phyloP scores from a whole-genome alignment of 1,140 invertebrate genomes.

The Listronotus oregonensis region DNA sequence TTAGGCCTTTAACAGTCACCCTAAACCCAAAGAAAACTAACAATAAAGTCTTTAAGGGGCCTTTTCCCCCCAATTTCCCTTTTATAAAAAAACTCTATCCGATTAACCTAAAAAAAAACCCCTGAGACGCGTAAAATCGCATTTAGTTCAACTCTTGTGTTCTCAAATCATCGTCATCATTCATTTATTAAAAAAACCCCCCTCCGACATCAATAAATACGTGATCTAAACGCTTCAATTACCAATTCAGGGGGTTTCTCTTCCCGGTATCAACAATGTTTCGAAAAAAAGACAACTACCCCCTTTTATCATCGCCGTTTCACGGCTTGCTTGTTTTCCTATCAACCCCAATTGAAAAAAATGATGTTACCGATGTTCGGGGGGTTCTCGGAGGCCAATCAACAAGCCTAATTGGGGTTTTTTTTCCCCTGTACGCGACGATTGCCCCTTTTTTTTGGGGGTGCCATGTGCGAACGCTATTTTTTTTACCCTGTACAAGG shows the following conservation, averaged over 20 bases:
- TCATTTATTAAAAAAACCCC: slow-evolving; percentile 1
- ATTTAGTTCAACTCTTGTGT: slow-evolving; percentile 14
- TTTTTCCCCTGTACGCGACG: slow-evolving; percentile 7
- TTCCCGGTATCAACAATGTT: no score
- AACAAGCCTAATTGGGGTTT: slow-evolving; percentile 15
- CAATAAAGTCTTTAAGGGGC: not conserved
- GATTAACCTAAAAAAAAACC: slow-evolving; percentile 9
- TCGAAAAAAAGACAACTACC: not conserved
- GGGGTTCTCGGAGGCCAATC: slow-evolving; percentile 32
- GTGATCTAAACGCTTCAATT: not conserved
- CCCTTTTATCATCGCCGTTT: slow-evolving; percentile 13
- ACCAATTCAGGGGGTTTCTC: no score
- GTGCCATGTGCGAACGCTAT: slow-evolving; percentile 15
- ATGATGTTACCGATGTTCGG: slow-evolving; percentile 19
- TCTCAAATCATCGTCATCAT: slow-evolving; percentile 13
- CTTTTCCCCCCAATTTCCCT: not conserved
- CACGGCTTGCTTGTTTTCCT: slow-evolving; percentile 14
- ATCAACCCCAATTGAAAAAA: slow-evolving; percentile 14
- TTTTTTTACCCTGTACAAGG: slow-evolving; percentile 20
- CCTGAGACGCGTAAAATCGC: slow-evolving; percentile 16
- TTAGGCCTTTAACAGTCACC: no score
- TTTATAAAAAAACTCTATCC: not conserved
- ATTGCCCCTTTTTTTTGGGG: slow-evolving; percentile 8
- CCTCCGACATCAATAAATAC: slow-evolving; percentile 1
- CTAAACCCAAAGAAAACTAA: not conserved